phyloP scores from a whole-genome alignment of 2,113 vertebrate species.

The Paedocypris sp. region DNA sequence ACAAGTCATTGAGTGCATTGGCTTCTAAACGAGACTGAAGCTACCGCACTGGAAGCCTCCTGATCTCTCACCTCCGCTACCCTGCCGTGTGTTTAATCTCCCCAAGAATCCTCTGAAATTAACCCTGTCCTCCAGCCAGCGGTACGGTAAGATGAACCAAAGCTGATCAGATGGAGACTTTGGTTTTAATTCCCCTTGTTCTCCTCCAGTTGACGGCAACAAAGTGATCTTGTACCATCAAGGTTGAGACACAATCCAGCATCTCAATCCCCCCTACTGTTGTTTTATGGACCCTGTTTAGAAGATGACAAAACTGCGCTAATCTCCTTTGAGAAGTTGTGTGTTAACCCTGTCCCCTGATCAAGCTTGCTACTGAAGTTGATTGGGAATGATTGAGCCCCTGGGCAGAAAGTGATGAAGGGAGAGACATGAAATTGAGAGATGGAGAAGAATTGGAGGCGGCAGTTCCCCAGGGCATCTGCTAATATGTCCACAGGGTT shows the following conservation, averaged over 20 bases:
- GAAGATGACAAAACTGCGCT: constrained; percentile 21
- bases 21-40: neutral
- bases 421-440: constrained; percentile 1
- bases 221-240: constrained; percentile 2
- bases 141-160: constrained; percentile 27
- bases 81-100: constrained; percentile 1
- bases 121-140: constrained; percentile 13
- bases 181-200: neutral
- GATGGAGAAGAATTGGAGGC: constrained; percentile 7
- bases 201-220: constrained; percentile 16
- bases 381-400: constrained; percentile 25
- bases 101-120: constrained; percentile 24
- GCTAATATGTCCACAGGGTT: constrained; percentile 22
- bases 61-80: neutral
- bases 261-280: constrained; percentile 17
- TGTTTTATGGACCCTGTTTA: constrained; percentile 18
- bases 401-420: constrained; percentile 10
- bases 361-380: neutral
- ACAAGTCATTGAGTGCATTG: neutral
- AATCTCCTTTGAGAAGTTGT: constrained; percentile 22
- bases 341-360: neutral
- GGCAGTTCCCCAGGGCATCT: neutral
- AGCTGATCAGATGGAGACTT: constrained; percentile 22
- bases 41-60: neutral
- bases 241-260: constrained; percentile 10